Evolutionary conservation across 2,888 invertebrate genomes (phyloP).

Genomic region (Athripsodes cinereus): DNA sequence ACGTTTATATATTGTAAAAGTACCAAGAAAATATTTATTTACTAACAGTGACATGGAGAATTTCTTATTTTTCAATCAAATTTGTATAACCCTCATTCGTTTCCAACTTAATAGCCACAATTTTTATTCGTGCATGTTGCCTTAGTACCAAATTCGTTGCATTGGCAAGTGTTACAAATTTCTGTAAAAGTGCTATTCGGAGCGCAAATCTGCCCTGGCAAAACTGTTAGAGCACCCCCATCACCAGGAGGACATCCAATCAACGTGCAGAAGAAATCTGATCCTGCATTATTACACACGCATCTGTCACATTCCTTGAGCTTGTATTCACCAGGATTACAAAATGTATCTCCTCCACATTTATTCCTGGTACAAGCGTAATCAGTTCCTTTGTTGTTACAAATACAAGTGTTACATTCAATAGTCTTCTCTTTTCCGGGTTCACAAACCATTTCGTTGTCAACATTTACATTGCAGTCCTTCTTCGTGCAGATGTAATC

Average conservation of each 20-base stretch:
- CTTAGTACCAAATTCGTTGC: neutral
- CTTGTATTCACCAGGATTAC: constrained; percentile 33
- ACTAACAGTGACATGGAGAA: too few species aligned
- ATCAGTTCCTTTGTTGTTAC: constrained; percentile 34
- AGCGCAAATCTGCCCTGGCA: neutral
- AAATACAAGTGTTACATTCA: constrained; percentile 47
- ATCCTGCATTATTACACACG: constrained; percentile 50
- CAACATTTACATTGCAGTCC: constrained; percentile 11
- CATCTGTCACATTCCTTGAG: constrained; percentile 56
- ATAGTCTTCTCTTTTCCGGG: constrained; percentile 49
- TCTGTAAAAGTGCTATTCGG: neutral
- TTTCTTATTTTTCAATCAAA: too few species aligned
- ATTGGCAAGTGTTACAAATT: neutral
- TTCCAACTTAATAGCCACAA: neutral
- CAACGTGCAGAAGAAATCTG: constrained; percentile 49
- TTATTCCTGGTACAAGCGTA: constrained; percentile 46
- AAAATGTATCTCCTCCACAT: constrained; percentile 30
- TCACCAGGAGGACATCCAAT: constrained; percentile 9
- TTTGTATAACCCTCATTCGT: too few species aligned
- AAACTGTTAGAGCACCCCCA: neutral
- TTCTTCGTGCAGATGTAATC: constrained; percentile 20
- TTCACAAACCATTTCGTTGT: constrained; percentile 36
- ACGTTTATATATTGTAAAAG: too few species aligned
- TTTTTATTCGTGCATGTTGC: constrained; percentile 1
- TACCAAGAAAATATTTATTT: too few species aligned